Conservation (phyloP, 2,888 invertebrate species). For the Myopa testacea region DNA sequence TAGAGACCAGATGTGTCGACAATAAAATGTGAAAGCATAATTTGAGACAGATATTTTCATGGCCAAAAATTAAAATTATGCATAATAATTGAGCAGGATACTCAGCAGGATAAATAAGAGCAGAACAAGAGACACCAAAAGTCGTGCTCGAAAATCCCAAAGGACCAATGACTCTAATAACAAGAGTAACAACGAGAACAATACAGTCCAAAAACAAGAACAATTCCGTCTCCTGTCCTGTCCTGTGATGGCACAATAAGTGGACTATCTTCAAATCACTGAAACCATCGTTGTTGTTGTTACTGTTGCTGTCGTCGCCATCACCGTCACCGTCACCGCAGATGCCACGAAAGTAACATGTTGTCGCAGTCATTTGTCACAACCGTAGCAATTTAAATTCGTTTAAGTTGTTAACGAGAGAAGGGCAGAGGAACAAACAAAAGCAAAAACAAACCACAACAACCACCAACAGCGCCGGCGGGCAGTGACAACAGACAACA, state of each 20-base stretch:
- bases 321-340: not conserved
- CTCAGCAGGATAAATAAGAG: slow-evolving; percentile 39
- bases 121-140: slow-evolving; percentile 1
- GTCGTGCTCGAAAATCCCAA: slow-evolving; percentile 47
- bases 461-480: slow-evolving; percentile 31
- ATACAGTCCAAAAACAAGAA: slow-evolving; percentile 3
- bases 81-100: slow-evolving; percentile 41
- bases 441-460: not conserved
- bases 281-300: not conserved
- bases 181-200: slow-evolving; percentile 36
- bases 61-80: slow-evolving; percentile 23
- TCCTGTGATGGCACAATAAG: slow-evolving; percentile 38
- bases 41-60: slow-evolving; percentile 25
- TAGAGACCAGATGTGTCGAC: slow-evolving; percentile 47
- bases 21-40: slow-evolving; percentile 44
- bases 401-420: slow-evolving; percentile 41
- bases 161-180: slow-evolving; percentile 54
- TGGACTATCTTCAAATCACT: slow-evolving; percentile 1
- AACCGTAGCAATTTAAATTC: slow-evolving; percentile 42
- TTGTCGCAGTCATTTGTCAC: slow-evolving; percentile 4
- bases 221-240: not conserved
- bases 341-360: not conserved
- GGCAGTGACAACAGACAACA: slow-evolving; percentile 24
- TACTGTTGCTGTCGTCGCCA: not conserved
- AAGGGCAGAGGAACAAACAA: slow-evolving; percentile 31